phyloP scores from a whole-genome alignment of 2,797 vertebrate species.

The Coluber constrictor region DNA sequence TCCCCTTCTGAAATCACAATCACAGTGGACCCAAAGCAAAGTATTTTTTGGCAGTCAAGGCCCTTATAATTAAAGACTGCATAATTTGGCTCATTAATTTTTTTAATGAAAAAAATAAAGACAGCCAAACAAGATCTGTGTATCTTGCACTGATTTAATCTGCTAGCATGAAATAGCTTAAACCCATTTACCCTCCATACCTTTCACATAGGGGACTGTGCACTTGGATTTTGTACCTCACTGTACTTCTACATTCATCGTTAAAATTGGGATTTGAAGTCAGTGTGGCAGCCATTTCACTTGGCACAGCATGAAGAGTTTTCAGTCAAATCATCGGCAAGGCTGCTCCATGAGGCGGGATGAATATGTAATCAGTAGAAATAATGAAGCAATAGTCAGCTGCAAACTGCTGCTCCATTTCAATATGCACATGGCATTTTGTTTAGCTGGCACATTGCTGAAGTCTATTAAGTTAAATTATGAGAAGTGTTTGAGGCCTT shows the following conservation, averaged over 20 bases:
- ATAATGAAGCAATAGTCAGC: conserved; percentile 63
- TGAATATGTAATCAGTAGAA: conserved; percentile 70
- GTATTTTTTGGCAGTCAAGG: not conserved
- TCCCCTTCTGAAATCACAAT: not conserved
- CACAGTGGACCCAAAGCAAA: not conserved
- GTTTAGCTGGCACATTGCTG: conserved; percentile 65
- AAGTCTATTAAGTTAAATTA: conserved; percentile 72
- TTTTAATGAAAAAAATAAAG: too few species aligned
- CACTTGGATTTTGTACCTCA: not conserved
- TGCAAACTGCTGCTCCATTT: conserved; percentile 62
- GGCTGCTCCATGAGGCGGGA: conserved; percentile 57
- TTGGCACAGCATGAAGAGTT: conserved; percentile 60
- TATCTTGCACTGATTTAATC: not conserved
- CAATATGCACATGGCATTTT: conserved; percentile 61
- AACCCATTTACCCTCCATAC: not conserved
- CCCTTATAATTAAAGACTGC: not conserved
- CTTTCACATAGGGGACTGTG: not conserved
- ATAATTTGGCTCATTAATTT: not conserved
- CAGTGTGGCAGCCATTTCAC: conserved; percentile 47
- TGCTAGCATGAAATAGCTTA: not conserved
- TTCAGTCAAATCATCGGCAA: conserved; percentile 54
- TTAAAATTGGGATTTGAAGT: conserved; percentile 55
- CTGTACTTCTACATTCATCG: conserved; percentile 47
- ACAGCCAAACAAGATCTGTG: not conserved
- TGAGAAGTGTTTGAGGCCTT: conserved; percentile 70